Percentiles rank a stretch among this genome's conserved stretches.
phyloP scores from a whole-genome alignment of 2,888 invertebrate genomes.

The Drosophila borealis region DNA sequence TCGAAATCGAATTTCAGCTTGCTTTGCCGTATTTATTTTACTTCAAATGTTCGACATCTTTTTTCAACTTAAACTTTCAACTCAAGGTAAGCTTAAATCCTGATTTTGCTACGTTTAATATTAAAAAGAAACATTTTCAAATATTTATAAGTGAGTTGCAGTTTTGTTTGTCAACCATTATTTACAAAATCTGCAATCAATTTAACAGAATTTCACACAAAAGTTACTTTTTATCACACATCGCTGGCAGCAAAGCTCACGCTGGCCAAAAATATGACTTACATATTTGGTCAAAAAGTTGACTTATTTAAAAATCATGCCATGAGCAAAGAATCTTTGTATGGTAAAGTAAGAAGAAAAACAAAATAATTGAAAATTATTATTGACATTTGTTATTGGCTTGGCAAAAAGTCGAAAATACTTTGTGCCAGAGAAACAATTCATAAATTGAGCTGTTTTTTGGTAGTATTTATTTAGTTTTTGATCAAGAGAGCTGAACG shows the following conservation, averaged over 20 bases:
- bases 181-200: constrained; percentile 15
- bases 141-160: constrained; percentile 12
- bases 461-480: not conserved
- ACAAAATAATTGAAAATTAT: constrained; percentile 1
- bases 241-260: not conserved
- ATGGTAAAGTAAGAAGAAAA: not conserved
- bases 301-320: constrained; percentile 35
- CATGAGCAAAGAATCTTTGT: constrained; percentile 2
- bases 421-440: constrained; percentile 1
- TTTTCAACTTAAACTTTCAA: no score
- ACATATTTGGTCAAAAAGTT: constrained; percentile 14
- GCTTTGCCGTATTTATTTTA: no score
- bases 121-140: not conserved
- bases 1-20: no score
- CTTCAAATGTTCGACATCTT: no score
- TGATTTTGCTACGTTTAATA: no score
- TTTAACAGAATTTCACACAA: constrained; percentile 4
- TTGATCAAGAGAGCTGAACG: no score
- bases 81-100: no score
- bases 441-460: not conserved
- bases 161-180: not conserved
- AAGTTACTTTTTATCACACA: not conserved
- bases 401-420: constrained; percentile 9
- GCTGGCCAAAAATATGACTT: not conserved
- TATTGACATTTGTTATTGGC: constrained; percentile 18